Evolutionary conservation across 30 jellyfish, hydroid and myxozoan species (phyloP), one percentile per base, ranked within the genome.

Genomic region (Clytia hemisphaerica): DNA sequence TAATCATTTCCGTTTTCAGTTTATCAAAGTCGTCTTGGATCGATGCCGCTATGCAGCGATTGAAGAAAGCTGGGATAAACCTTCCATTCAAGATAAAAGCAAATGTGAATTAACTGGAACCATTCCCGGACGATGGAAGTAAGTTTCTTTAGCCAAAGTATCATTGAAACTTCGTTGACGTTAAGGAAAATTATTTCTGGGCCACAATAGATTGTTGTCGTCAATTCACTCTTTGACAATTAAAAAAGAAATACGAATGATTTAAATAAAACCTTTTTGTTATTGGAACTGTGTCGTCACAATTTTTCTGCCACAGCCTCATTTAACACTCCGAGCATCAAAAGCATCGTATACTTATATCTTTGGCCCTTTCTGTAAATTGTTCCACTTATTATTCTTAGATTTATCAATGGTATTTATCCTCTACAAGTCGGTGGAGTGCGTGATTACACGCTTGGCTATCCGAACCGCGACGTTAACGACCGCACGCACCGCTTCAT

Each of bases 381-480:
- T 16, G 4, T 69, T 26, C 50, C 38, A 45, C n/a, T 70, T 25
- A 51, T 47, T 58, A 15, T 42, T 26, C 9, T n/a, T 25, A 91
- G 99, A 50, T 91, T 82, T 58, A 58, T 91, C 80, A 91, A 91
- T 48, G 99, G 99, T 5, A 62, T 91, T 57, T 83, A 91, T 62
- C 99, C 99, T 0, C 83, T 91, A 1, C 99, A 91, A 54, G 83
- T 91, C 37, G 99, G 99, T 45, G 95, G 95, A 19, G 64, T 83
- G 12, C 82, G 83, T 62, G 44, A 67, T 83, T 72, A 81, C 37
- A 48, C 60, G 53, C 40, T 48, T 24, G 62, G 45, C 4, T 71
- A 64, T 30, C 87, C 87, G 7, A 66, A 74, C 4, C 24, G 59
- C 58, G 48, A 78, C 1, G 72, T 28, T 6, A 48, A 46, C 36